Percentiles rank a stretch among this genome's conserved stretches.
Conservation (phyloP, 2,113 vertebrate genomes). For the Chroicocephalus ridibundus region DNA sequence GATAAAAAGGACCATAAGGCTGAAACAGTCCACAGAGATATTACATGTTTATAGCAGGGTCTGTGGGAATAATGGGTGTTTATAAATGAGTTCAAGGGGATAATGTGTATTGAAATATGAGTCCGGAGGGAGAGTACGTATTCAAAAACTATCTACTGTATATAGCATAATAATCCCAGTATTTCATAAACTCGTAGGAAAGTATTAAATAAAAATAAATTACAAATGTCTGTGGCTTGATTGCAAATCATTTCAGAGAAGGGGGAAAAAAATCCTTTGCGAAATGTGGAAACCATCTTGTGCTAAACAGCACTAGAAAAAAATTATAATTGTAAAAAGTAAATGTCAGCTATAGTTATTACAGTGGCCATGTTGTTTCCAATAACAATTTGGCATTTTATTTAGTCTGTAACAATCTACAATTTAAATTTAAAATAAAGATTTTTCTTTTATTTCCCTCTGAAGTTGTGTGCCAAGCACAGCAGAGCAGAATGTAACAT, state of each 20-base stretch:
- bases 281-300: slow-evolving; percentile 81
- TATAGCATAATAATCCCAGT: slow-evolving; percentile 60
- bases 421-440: slow-evolving; percentile 88
- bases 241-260: slow-evolving; percentile 69
- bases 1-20: slow-evolving; percentile 54
- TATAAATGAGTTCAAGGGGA: slow-evolving; percentile 68
- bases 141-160: slow-evolving; percentile 69
- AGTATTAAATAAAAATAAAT: slow-evolving; percentile 77
- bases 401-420: slow-evolving; percentile 87
- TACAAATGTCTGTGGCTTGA: slow-evolving; percentile 69
- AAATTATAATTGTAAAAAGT: slow-evolving; percentile 81
- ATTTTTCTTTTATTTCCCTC: slow-evolving; percentile 83
- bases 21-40: slow-evolving; percentile 16
- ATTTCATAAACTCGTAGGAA: slow-evolving; percentile 73
- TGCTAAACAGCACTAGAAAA: slow-evolving; percentile 74
- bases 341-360: slow-evolving; percentile 82
- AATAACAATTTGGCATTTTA: slow-evolving; percentile 88
- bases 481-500: slow-evolving; percentile 87
- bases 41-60: slow-evolving; percentile 44
- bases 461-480: slow-evolving; percentile 85
- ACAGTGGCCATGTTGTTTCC: slow-evolving; percentile 82
- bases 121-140: slow-evolving; percentile 21
- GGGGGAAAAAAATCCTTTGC: slow-evolving; percentile 17
- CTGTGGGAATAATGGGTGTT: slow-evolving; percentile 57
- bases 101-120: slow-evolving; percentile 66